Conservation (phyloP, 2,888 invertebrate genomes). For the Leptinotarsa peninsularis region DNA sequence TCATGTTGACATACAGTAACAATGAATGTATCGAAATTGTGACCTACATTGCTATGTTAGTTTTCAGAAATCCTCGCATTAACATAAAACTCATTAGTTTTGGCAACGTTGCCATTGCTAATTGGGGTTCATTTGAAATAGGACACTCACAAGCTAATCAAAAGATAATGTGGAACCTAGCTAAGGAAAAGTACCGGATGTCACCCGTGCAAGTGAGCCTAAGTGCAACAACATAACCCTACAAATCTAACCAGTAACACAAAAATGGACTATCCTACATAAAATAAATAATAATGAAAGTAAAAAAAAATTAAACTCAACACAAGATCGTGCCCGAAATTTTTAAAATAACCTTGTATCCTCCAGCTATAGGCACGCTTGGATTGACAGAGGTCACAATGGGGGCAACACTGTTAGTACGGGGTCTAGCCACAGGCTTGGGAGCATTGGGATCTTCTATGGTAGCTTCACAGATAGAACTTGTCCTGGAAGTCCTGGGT, state of each 20-base stretch:
- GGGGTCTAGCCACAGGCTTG: slow-evolving; percentile 76
- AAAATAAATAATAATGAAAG: not conserved
- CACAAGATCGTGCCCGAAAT: not conserved
- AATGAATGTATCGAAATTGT: no score
- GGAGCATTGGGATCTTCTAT: slow-evolving; percentile 70
- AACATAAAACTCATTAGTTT: not conserved
- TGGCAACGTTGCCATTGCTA: not conserved
- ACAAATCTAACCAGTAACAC: not conserved
- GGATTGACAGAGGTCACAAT: slow-evolving; percentile 73
- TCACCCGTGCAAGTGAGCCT: no score
- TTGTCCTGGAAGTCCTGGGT: slow-evolving; percentile 79
- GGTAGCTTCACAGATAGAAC: slow-evolving; percentile 77
- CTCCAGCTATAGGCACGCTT: slow-evolving; percentile 68
- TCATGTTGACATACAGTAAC: no score
- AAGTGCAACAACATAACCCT: not conserved
- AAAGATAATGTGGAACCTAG: no score
- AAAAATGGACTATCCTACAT: not conserved
- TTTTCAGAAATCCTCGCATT: no score
- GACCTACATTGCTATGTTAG: no score
- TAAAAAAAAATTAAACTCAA: slow-evolving; percentile 8
- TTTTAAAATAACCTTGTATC: slow-evolving; percentile 80
- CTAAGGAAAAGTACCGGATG: no score
- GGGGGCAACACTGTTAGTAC: slow-evolving; percentile 72
- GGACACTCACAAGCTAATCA: no score
- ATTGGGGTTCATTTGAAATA: no score